Conservation (phyloP, 2,113 vertebrate species). For the Cromileptes altivelis region DNA sequence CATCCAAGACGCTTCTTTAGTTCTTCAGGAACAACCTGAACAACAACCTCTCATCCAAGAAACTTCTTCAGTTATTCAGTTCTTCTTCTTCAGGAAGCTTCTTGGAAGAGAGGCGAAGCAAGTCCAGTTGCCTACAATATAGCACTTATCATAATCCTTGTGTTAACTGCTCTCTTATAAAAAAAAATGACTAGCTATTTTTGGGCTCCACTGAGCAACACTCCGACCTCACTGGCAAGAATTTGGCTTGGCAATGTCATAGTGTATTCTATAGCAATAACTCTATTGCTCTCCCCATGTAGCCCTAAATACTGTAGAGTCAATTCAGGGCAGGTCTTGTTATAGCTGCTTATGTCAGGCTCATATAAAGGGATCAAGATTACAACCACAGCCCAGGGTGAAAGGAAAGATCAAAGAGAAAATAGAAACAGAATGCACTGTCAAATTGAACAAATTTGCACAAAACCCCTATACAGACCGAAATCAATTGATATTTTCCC, state of each 20-base stretch:
- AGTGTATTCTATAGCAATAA: constrained; percentile 65
- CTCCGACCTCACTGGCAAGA: constrained; percentile 76
- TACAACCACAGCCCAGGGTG: constrained; percentile 22
- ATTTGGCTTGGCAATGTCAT: constrained; percentile 84
- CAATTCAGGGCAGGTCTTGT: constrained; percentile 30
- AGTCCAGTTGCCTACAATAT: too few relatives aligned
- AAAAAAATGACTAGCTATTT: constrained; percentile 84
- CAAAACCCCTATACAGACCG: constrained; percentile 1
- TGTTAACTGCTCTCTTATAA: constrained; percentile 84
- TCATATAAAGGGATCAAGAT: constrained; percentile 35
- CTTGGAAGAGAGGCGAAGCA: too few relatives aligned
- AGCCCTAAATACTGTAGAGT: constrained; percentile 80
- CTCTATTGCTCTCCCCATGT: constrained; percentile 71
- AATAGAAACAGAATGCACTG: constrained; percentile 3
- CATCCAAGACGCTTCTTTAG: too few relatives aligned
- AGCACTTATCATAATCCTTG: constrained; percentile 27
- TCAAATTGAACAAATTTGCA: constrained; percentile 14
- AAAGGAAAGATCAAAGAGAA: constrained; percentile 47
- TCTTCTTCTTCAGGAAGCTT: too few relatives aligned
- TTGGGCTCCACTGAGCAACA: constrained; percentile 79
- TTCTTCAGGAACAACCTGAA: too few relatives aligned
- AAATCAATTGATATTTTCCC: neutral
- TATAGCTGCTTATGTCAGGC: constrained; percentile 65
- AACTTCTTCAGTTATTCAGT: too few relatives aligned
- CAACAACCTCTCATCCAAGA: too few relatives aligned